Evolutionary conservation across 1,140 invertebrate species (phyloP), one percentile per base, ranked within the genome.

Genomic region (Dufourea novaeangliae): DNA sequence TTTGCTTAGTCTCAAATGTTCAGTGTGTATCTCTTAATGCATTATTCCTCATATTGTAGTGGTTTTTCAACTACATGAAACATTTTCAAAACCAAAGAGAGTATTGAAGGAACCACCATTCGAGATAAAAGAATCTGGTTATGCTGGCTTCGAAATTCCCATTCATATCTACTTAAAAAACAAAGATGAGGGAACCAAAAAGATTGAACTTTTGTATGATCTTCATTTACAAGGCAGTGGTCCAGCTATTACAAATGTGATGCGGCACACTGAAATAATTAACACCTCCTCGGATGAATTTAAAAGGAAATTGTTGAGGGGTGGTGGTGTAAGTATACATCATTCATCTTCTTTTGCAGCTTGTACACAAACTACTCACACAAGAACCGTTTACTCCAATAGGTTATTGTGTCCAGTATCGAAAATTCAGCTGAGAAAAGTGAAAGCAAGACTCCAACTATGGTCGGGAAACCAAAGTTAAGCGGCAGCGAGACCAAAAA

Each of bases 101-200:
- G 96, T 96, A 82, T 90, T 97, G 1, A 98, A 97, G 88, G 96
- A 98, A 70, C 97, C 98, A 50, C 98, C 98, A n/a, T 99, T 97
- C 93, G 92, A 94, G 61, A 94, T 99, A 22, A 95, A 96, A 85
- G 98, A 99, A 90, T 97, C 97, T 10, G 98, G 98, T 2, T 99
- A 99, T 94, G 98, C 97, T 71, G 97, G 98, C 22, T 99, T 99
- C 90, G 93, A 94, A 52, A 93, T 99, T 61, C 96, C 96, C 2
- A 98, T 99, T 86, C 97, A 98, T 84, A 95, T 99, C 68, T 96
- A 97, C 89, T 95, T 99, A 82, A 97, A 96, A 80, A 98, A 97
- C 90, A 97, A 97, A 90, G 96, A 98, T 90, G 97, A 98, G 88
- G 66, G 66, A 46, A 97, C 97, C 25, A 97, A 97, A 88, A 97